Conservation (phyloP, 1,140 invertebrate species). For the Polypedilum pembai region DNA sequence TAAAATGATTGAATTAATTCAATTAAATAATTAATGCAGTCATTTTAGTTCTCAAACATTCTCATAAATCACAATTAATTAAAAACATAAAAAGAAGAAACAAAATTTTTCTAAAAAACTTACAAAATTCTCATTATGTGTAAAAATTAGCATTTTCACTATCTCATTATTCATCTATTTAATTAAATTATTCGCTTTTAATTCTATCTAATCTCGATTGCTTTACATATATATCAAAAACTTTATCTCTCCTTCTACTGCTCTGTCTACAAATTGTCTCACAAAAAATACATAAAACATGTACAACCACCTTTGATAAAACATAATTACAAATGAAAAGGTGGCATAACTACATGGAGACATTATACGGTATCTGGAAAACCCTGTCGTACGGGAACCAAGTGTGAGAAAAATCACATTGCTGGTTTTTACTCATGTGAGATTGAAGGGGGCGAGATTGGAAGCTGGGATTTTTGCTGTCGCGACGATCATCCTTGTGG, state of each 20-base stretch:
- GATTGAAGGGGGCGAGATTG: conserved; percentile 58
- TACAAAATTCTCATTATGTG: neutral
- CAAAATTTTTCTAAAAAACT: neutral
- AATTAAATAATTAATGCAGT: no score
- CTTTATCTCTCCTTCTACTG: neutral
- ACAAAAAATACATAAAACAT: neutral
- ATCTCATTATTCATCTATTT: neutral
- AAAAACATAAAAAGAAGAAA: no score
- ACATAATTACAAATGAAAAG: conserved; percentile 9
- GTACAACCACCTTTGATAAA: neutral
- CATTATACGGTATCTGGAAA: conserved; percentile 69
- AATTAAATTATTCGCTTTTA: neutral
- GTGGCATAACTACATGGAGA: conserved; percentile 51
- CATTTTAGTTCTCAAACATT: no score
- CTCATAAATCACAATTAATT: no score
- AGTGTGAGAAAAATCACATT: conserved; percentile 60
- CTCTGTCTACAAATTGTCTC: neutral
- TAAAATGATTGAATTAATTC: no score
- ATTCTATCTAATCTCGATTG: neutral
- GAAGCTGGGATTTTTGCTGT: conserved; percentile 74
- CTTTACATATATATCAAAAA: conserved; percentile 6
- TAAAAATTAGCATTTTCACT: no score
- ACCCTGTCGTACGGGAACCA: conserved; percentile 61
- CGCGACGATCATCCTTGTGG: conserved; percentile 69
- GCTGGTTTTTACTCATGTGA: conserved; percentile 72